phyloP scores from a whole-genome alignment of 2,888 invertebrate species.

The Thysanoteuthis rhombus region DNA sequence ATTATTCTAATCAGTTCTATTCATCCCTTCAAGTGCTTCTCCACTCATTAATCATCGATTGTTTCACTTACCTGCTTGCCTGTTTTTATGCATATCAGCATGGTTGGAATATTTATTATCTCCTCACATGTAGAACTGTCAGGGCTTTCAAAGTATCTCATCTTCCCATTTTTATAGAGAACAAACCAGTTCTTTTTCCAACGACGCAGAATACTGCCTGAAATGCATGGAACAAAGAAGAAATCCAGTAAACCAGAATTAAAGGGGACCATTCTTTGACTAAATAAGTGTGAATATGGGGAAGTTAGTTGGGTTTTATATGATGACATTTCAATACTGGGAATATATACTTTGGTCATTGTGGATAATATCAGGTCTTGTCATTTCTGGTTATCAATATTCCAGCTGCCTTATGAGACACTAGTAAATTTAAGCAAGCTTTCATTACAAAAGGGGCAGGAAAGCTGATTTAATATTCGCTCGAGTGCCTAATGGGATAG shows the following conservation, averaged over 20 bases:
- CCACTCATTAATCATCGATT: neutral
- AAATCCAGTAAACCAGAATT: neutral
- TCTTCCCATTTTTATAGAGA: constrained; percentile 60
- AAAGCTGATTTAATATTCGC: too few species aligned
- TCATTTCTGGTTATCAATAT: too few species aligned
- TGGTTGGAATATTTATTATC: constrained; percentile 55
- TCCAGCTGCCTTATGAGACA: too few species aligned
- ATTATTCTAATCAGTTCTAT: too few species aligned
- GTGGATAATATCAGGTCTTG: too few species aligned
- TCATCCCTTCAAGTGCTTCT: too few species aligned
- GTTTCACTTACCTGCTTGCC: constrained; percentile 53
- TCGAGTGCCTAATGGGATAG: too few species aligned
- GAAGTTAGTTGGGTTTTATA: neutral
- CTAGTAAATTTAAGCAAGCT: too few species aligned
- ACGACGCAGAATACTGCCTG: constrained; percentile 60
- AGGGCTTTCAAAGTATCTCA: constrained; percentile 63
- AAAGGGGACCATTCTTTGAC: neutral
- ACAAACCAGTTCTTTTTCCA: constrained; percentile 68
- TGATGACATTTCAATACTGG: too few species aligned
- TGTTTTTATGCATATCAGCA: constrained; percentile 52
- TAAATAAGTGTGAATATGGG: neutral
- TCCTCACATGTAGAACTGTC: constrained; percentile 61
- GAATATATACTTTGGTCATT: too few species aligned
- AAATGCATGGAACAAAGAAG: neutral
- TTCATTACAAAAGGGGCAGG: too few species aligned